Base-by-base conservation (phyloP, 2,888 invertebrate genomes). In the Rhynchonema sp. region DNA sequence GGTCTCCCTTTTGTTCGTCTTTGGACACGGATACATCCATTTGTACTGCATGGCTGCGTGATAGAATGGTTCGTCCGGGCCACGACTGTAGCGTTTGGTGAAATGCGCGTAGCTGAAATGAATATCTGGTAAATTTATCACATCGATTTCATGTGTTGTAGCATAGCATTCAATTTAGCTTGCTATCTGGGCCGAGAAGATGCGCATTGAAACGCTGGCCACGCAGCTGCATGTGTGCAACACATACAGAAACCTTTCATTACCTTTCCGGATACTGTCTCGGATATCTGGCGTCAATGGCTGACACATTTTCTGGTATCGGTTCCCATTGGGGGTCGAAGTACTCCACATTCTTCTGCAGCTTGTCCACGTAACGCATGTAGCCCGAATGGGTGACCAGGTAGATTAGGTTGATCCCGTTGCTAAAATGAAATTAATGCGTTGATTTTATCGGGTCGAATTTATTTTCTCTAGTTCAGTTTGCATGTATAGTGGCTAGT, bases 301-400 rank as follows among this genome's bases (percentile, higher is more conserved):
- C 53, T 6, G 25, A 6, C 6, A 52, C 53, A 52, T 20, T 9
- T 23, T 23, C 20, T 52, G 53, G 53, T 52, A 23, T 6, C 23
- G 22, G 53, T 52, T 9, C 6, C n/a, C 53, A 20, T 23, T 52
- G 6, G 13, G 22, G 22, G 23, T 20, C n/a, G 53, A 6, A 9
- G 53, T 52, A 52, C n/a, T 6, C 13, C 53, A 52, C n/a, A 20
- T n/a, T 23, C 20, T 9, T 23, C 13, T 26, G 26, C 55, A 23
- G 26, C 17, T 6, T 25, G 30, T 62, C 62, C 13, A 46, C 58
- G 52, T 30, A 62, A 1, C 62, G 58, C 22, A 56, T 62, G 58
- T 73, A 60, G 46, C 72, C 72, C n/a, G 70, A 67, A 1, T 69
- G 67, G 1, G 71, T 63, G 27, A 68, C 65, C 59, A 72, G 68